Evolutionary conservation across 2,888 invertebrate species (phyloP).

Genomic region (Bruchidius siliquastri): DNA sequence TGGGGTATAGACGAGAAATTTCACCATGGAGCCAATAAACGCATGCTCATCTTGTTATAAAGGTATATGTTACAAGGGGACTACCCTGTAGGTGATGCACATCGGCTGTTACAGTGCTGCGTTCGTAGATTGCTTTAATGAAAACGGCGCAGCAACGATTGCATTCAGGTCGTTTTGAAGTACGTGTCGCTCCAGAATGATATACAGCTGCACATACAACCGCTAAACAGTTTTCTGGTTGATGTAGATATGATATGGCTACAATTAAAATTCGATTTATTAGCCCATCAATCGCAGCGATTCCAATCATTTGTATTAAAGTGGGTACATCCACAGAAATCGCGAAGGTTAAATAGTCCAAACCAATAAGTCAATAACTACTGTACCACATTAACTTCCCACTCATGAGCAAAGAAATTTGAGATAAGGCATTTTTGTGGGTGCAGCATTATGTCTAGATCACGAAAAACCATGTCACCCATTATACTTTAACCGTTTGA

Average conservation of each 20-base stretch:
- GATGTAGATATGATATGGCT: neutral
- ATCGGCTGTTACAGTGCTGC: neutral
- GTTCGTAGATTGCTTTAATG: neutral
- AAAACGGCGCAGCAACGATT: neutral
- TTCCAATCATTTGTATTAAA: neutral
- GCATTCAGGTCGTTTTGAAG: neutral
- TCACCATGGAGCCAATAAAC: too few species aligned
- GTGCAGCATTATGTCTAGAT: too few species aligned
- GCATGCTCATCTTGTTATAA: too few species aligned
- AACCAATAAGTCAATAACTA: neutral
- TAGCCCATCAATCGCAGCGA: neutral
- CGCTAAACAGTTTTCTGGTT: neutral
- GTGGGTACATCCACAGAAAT: neutral
- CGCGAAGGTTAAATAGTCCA: neutral
- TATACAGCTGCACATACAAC: neutral
- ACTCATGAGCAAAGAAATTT: too few species aligned
- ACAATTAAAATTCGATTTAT: neutral
- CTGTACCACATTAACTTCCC: too few species aligned
- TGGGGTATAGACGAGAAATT: too few species aligned
- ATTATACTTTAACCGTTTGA: too few species aligned
- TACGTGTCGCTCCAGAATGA: neutral
- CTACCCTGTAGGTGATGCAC: neutral
- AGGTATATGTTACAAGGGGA: too few species aligned
- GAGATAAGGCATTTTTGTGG: too few species aligned
- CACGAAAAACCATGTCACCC: too few species aligned